Percentiles rank a stretch among this genome's conserved stretches.
phyloP scores from a whole-genome alignment of 2,888 invertebrate genomes.

The Leptinotarsa tumamoca region DNA sequence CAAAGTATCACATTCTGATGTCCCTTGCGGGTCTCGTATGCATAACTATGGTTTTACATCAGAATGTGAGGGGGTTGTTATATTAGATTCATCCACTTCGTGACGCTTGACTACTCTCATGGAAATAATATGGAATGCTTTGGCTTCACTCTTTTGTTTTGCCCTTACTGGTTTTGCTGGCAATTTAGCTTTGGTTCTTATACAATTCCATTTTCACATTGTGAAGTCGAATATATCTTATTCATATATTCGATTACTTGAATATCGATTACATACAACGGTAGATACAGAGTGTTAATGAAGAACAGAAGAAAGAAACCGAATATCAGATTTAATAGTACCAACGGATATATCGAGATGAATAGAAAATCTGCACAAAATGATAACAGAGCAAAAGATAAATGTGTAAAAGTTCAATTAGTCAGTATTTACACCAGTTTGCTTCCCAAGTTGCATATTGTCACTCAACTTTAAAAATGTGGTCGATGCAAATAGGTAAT shows the following conservation, averaged over 20 bases:
- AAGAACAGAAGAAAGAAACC: too few relatives aligned
- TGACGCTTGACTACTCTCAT: slow-evolving; percentile 61
- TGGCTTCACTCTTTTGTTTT: slow-evolving; percentile 55
- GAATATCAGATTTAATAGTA: too few relatives aligned
- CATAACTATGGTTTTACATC: slow-evolving; percentile 65
- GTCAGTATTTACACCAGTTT: too few relatives aligned
- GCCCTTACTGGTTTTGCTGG: slow-evolving; percentile 49
- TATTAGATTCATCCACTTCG: slow-evolving; percentile 64
- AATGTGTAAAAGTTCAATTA: too few relatives aligned
- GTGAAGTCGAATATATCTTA: not conserved
- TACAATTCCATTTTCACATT: slow-evolving; percentile 39
- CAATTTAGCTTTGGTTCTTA: slow-evolving; percentile 52
- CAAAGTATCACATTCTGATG: slow-evolving; percentile 55
- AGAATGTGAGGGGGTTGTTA: slow-evolving; percentile 63
- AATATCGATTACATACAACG: too few relatives aligned
- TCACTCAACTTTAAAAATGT: too few relatives aligned
- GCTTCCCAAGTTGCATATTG: too few relatives aligned
- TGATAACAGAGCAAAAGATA: too few relatives aligned
- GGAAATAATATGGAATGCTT: slow-evolving; percentile 62
- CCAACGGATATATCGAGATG: too few relatives aligned
- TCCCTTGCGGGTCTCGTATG: slow-evolving; percentile 60
- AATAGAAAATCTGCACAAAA: too few relatives aligned
- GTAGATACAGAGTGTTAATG: too few relatives aligned
- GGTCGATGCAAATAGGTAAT: too few relatives aligned
- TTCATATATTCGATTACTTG: not conserved